Base-by-base conservation (phyloP, 2,888 invertebrate species). In the Mamestra brassicae region DNA sequence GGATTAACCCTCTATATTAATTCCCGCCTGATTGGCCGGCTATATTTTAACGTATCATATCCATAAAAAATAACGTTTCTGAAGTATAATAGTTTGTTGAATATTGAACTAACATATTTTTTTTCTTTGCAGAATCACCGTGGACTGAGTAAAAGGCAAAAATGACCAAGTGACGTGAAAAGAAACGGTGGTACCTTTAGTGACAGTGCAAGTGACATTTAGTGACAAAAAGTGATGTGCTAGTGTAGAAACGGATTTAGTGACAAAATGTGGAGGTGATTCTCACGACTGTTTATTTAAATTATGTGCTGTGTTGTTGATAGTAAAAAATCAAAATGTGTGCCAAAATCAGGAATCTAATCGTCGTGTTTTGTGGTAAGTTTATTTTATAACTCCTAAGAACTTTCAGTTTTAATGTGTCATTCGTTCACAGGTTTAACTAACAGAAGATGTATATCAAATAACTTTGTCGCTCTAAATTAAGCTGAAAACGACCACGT, bases 291-390 rank as follows among this genome's bases (percentile, higher is more conserved):
- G 73, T 77, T 76, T 89, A 77, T 15, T 73, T 83, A 89, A 92
- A 92, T 89, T 94, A 95, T 95, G 94, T 93, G 90, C 90, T 89
- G 92, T 94, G 92, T 79, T 77, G 86, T 85, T 71, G 81, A 73
- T 86, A 84, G 66, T 83, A 88, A 72, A 84, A 88, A 83, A 70
- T 86, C 90, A 94, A 94, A 86, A 95, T 95, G 95, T 93, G 93
- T 94, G 92, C 93, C 90, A 93, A 93, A 90, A 86, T 93, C 83
- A 90, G 90, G 84, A 91, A 87, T 81, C 76, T 92, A 73, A 73
- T 94, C 79, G 89, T 87, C 74, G 86, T 91, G 78, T 88, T 93
- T 62, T 92, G 90, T 91, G 95, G 96, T 96, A 91, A 95, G 96
- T n/a, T 38, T n/a, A n/a, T 15, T 36, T 15, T 1, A 15, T 57